Evolutionary conservation across 2,888 invertebrate genomes (phyloP), one percentile per base, ranked within the genome.

Genomic region (Dinocampus coccinellae): DNA sequence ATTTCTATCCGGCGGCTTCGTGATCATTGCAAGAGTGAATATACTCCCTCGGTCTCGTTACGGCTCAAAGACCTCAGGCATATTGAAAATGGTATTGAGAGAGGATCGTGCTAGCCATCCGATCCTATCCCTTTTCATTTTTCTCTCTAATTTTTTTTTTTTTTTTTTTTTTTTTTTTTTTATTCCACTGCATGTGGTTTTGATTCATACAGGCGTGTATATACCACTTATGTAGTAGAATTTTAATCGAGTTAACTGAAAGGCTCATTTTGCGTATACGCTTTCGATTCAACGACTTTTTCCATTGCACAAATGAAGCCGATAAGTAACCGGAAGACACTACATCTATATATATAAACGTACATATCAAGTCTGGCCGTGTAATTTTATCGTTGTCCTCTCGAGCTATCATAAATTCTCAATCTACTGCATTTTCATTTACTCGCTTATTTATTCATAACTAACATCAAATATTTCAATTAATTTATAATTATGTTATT

Each of bases 311-410:
- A 77, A 72, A 57, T 65, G 53, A 70, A 60, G 67, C 65, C 69
- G 73, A 76, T 74, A 77, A 80, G 74, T 80, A n/a, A 77, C 75
- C 79, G 76, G 79, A 82, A 81, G 77, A 70, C 73, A 73, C 69
- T 39, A 67, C 64, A 71, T 57, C 76, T 76, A n/a, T 39, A 39
- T 39, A n/a, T 39, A n/a, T n/a, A n/a, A 39, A 70, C 60, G 68
- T 53, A 36, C 42, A 47, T 11, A 26, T n/a, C 16, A 16, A 52
- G 47, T 33, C 64, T 64, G 29, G 52, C 52, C 52, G n/a, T n/a
- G n/a, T 64, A 26, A 26, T 36, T 42, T 62, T 42, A 39, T 39
- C n/a, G 34, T 52, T 42, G 20, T 73, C 71, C 69, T 65, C 69
- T 60, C 34, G 67, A 61, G 16, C 58, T 58, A 20, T 22, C 20